These are phyloP conservation scores for Teleogryllus oceanicus DNA, from an alignment of 2,888 invertebrate species.

Conservation along the genomic window DNA sequence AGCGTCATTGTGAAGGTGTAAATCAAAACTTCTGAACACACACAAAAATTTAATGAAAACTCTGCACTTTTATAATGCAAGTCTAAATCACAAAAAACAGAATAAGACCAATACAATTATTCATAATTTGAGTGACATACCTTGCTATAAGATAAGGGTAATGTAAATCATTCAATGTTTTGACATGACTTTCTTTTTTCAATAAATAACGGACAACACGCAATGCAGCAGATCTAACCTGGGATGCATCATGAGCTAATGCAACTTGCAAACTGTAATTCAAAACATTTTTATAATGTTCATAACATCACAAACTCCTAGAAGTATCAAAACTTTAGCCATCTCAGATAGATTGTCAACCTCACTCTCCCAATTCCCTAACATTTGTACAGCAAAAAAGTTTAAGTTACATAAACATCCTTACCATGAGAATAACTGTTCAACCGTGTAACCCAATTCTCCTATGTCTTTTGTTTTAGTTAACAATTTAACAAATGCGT, in stretches of 20 bases:
- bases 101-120: not conserved
- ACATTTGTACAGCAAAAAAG: not conserved
- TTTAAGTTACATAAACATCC: slow-evolving; percentile 38
- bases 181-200: slow-evolving; percentile 71
- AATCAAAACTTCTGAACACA: slow-evolving; percentile 76
- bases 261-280: slow-evolving; percentile 74
- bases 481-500: slow-evolving; percentile 79
- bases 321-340: too few relatives aligned
- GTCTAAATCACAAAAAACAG: too few relatives aligned
- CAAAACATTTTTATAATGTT: slow-evolving; percentile 3
- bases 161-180: slow-evolving; percentile 73
- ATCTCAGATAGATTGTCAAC: too few relatives aligned
- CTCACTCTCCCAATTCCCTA: not conserved
- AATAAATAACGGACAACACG: slow-evolving; percentile 83
- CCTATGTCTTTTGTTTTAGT: slow-evolving; percentile 59
- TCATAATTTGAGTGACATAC: slow-evolving; percentile 45
- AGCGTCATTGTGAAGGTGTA: slow-evolving; percentile 72
- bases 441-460: slow-evolving; percentile 67
- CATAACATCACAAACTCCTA: too few relatives aligned
- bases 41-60: slow-evolving; percentile 33
- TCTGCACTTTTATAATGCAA: not conserved
- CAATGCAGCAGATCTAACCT: slow-evolving; percentile 83
- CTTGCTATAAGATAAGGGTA: slow-evolving; percentile 81
- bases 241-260: slow-evolving; percentile 80
- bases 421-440: slow-evolving; percentile 81